A percentile compares a stretch with the other conserved stretches of the same genome.
Conservation (phyloP, 2,888 invertebrate genomes). For the Latrodectus hesperus region DNA sequence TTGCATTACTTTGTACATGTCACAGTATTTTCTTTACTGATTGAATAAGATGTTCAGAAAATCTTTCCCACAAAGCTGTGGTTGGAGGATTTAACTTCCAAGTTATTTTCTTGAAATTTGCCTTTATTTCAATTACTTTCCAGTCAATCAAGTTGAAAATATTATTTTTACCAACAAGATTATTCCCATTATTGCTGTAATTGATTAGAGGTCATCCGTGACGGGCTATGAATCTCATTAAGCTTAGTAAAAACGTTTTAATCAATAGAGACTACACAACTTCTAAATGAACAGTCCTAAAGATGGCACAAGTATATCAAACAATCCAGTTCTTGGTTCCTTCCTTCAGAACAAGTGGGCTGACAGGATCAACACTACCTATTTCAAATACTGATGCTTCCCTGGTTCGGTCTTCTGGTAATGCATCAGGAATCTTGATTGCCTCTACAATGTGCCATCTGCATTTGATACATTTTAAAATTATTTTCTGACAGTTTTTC, state of each 20-base stretch:
- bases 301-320: background rate
- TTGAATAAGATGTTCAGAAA: slow-evolving; percentile 5
- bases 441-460: background rate
- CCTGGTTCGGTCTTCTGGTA: slow-evolving; percentile 1
- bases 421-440: background rate
- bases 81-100: slow-evolving; percentile 12
- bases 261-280: background rate
- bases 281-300: background rate
- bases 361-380: background rate
- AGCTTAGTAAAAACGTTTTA: background rate
- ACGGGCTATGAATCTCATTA: background rate
- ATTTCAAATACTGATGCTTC: slow-evolving; percentile 9
- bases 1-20: background rate
- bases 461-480: background rate
- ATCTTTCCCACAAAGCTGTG: slow-evolving; percentile 7
- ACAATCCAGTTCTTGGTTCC: background rate
- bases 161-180: slow-evolving; percentile 13
- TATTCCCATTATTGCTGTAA: slow-evolving; percentile 20
- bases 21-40: background rate
- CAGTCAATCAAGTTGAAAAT: slow-evolving; percentile 11
- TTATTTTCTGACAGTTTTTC: slow-evolving; percentile 17
- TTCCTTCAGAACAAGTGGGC: background rate
- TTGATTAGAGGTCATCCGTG: background rate
- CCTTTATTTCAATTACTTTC: background rate
- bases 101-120: background rate